Conservation (phyloP, 2,888 invertebrate genomes). For the Acronicta aceris region DNA sequence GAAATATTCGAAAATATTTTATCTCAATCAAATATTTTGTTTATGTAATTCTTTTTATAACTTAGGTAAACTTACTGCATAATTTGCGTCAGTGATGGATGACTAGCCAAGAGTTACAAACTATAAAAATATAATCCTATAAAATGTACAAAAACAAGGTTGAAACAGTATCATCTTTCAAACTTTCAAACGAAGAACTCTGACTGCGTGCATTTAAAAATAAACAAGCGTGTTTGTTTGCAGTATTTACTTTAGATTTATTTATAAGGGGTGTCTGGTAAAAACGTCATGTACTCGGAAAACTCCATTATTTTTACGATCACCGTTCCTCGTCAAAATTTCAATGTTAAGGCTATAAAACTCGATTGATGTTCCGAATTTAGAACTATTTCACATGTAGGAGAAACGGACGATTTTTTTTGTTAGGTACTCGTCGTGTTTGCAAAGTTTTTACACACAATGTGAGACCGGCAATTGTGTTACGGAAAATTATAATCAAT, state of each 20-base stretch:
- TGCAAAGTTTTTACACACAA: constrained; percentile 34
- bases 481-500: constrained; percentile 22
- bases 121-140: constrained; percentile 19
- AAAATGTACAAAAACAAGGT: constrained; percentile 17
- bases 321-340: constrained; percentile 59
- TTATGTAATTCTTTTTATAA: neutral
- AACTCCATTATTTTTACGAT: constrained; percentile 64
- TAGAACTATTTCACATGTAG: constrained; percentile 53
- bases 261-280: constrained; percentile 52
- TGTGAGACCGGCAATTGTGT: constrained; percentile 22
- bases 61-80: constrained; percentile 5
- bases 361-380: constrained; percentile 63
- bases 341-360: constrained; percentile 67
- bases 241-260: constrained; percentile 42
- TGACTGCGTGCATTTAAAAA: constrained; percentile 25
- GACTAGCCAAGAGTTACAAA: constrained; percentile 2
- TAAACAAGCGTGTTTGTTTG: constrained; percentile 44
- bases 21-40: neutral
- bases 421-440: constrained; percentile 27
- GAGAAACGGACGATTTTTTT: constrained; percentile 33
- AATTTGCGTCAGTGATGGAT: constrained; percentile 7
- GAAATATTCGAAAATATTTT: neutral
- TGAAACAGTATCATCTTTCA: constrained; percentile 10
- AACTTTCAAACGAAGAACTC: constrained; percentile 13
- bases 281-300: constrained; percentile 39